Conservation (phyloP, 2,797 vertebrate genomes). For the Anabas testudineus region DNA sequence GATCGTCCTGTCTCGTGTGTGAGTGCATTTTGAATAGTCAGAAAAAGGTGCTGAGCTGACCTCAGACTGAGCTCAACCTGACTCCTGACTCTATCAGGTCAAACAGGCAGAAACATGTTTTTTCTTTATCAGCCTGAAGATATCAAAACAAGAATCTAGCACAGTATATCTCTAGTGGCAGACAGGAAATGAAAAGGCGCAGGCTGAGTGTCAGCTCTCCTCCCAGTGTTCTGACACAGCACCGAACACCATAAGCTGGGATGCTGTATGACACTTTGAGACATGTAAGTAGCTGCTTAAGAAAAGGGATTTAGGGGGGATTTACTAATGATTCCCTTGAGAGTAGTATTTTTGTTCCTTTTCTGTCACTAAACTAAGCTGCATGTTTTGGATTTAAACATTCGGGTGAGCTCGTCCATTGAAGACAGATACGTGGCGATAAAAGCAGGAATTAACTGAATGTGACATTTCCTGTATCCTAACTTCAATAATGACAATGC, state of each 20-base stretch:
- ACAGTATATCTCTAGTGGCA: constrained; percentile 42
- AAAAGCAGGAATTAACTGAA: constrained; percentile 44
- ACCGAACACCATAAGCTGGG: constrained; percentile 63
- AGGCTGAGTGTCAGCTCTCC: constrained; percentile 61
- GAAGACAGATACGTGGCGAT: constrained; percentile 27
- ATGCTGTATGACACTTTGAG: constrained; percentile 70
- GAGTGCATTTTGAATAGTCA: constrained; percentile 30
- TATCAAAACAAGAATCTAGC: constrained; percentile 48
- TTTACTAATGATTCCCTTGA: constrained; percentile 69
- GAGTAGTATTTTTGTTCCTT: constrained; percentile 64
- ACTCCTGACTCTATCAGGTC: constrained; percentile 51
- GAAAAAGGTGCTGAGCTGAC: constrained; percentile 44
- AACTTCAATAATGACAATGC: constrained; percentile 28
- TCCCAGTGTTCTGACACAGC: constrained; percentile 51
- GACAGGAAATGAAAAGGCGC: constrained; percentile 64
- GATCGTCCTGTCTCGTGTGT: constrained; percentile 16
- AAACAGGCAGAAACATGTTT: constrained; percentile 32
- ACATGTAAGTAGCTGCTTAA: constrained; percentile 72
- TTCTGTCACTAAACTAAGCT: constrained; percentile 67
- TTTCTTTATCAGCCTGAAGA: constrained; percentile 50
- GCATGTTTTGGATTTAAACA: constrained; percentile 64
- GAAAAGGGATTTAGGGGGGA: constrained; percentile 72
- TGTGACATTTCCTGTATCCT: constrained; percentile 34
- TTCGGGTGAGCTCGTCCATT: constrained; percentile 50
- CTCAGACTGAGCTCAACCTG: constrained; percentile 22